Conservation (phyloP, 2,113 vertebrate species). For the Cryptomyrus ogoouensis region DNA sequence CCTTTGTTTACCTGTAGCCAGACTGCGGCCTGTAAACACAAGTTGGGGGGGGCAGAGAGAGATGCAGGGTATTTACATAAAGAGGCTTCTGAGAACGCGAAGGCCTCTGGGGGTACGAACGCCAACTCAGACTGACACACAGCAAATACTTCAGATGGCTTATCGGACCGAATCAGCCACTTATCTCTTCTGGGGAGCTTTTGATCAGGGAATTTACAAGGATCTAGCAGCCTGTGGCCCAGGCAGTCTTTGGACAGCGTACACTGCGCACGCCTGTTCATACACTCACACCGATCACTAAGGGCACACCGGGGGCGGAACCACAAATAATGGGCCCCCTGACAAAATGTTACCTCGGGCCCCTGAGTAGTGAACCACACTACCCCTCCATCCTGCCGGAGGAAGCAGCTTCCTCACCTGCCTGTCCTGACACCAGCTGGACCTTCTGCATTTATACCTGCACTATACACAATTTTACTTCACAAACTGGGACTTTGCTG, state of each 20-base stretch:
- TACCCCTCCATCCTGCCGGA: neutral
- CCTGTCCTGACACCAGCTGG: too few relatives aligned
- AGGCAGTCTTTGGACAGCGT: conserved; percentile 26
- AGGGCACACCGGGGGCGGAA: neutral
- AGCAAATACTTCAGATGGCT: conserved; percentile 65
- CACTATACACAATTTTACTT: neutral
- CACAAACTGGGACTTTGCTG: neutral
- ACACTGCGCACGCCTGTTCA: neutral
- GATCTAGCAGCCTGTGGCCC: conserved; percentile 52
- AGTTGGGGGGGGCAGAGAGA: conserved; percentile 62
- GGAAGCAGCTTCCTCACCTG: neutral
- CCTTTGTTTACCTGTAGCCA: conserved; percentile 93
- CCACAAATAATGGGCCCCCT: neutral
- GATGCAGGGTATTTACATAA: conserved; percentile 55
- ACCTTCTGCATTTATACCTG: too few relatives aligned
- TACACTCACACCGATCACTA: neutral
- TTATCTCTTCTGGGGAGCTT: conserved; percentile 57
- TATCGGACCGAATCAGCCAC: conserved; percentile 55
- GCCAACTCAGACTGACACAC: conserved; percentile 47
- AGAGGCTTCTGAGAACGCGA: conserved; percentile 44
- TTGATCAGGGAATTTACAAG: conserved; percentile 46
- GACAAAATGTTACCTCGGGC: neutral
- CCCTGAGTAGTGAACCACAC: neutral
- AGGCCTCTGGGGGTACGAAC: neutral
- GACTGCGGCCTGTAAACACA: conserved; percentile 92